A percentile compares a stretch with the other conserved stretches of the same genome.
Conservation (phyloP, 2,888 invertebrate species). For the Sarcophaga carnaria region DNA sequence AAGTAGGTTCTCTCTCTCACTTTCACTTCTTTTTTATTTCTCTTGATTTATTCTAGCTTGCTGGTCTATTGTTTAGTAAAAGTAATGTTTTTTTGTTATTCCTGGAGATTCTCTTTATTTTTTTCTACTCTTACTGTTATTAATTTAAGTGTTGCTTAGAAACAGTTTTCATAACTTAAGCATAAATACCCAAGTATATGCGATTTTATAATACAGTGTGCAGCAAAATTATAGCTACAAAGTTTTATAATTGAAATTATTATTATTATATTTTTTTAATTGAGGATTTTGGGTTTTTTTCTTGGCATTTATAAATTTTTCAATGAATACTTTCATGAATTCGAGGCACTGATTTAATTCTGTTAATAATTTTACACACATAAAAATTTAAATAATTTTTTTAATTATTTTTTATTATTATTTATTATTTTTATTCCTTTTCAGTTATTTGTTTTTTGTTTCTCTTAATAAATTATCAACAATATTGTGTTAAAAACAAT, state of each 20-base stretch:
- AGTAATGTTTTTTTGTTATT: too few species aligned
- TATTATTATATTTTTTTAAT: background rate
- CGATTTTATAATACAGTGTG: background rate
- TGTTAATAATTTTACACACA: background rate
- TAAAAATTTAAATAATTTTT: constrained; percentile 23
- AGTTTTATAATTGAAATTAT: background rate
- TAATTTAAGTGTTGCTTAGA: too few species aligned
- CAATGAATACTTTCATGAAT: constrained; percentile 16
- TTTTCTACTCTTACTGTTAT: too few species aligned
- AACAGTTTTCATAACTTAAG: background rate
- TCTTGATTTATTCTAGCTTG: too few species aligned
- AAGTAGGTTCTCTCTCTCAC: too few species aligned
- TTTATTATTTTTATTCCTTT: background rate
- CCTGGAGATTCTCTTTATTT: too few species aligned
- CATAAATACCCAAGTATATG: background rate
- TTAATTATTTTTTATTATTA: background rate
- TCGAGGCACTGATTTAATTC: constrained; percentile 14
- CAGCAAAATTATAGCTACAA: background rate
- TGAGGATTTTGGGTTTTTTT: background rate
- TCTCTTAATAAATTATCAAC: constrained; percentile 44
- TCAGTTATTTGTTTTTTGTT: background rate
- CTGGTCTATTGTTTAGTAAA: too few species aligned
- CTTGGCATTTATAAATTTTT: constrained; percentile 15
- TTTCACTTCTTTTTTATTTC: too few species aligned
- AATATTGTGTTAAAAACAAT: constrained; percentile 24